Base-by-base conservation (phyloP, 2,888 invertebrate species). In the Eupeodes luniger region DNA sequence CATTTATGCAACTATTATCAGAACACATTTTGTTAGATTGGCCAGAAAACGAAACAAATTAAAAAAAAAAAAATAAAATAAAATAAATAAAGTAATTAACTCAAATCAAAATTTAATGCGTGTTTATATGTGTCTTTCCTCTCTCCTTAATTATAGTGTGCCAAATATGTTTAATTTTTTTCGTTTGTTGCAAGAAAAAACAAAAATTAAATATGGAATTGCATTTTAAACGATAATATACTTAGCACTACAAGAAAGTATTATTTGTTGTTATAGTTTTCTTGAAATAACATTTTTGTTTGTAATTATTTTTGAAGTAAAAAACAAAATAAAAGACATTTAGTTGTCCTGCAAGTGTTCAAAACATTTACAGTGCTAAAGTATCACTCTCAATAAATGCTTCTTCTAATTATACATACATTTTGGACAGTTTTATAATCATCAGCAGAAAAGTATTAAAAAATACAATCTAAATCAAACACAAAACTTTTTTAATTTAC, bases 161-260 rank as follows among this genome's bases (percentile, higher is more conserved):
- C 84, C 84, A 84, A 84, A 84, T 69, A 69, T 53, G 12, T 40
- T 75, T 61, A 27, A 69, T 64, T 84, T 79, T 27, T 62, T 55
- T 79, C 61, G 19, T 55, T 69, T 59, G 36, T 66, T 51, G 16
- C 36, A 53, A 27, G 19, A 47, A 27, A 57, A 53, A 7, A 16
- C 4, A 59, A 14, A 44, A 47, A 51, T 69, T 27, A 27, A 27
- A 27, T 27, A 27, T 40, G 19, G 51, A 77, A 74, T n/a, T 49
- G 27, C 49, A 75, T 74, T 84, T 69, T 62, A n/a, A 67, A 69
- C 61, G 67, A 47, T 44, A 53, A 66, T 66, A 53, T 69, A 67
- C 67, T 67, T 69, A 47, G 72, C 59, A 47, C 47, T 59, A 44
- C 47, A 12, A 57, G n/a, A 66, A 72, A 72, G 72, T 72, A 72